Evolutionary conservation across 37 sponge, comb jelly and placozoan species (phyloP).

Genomic region (Halichondria panicea): DNA sequence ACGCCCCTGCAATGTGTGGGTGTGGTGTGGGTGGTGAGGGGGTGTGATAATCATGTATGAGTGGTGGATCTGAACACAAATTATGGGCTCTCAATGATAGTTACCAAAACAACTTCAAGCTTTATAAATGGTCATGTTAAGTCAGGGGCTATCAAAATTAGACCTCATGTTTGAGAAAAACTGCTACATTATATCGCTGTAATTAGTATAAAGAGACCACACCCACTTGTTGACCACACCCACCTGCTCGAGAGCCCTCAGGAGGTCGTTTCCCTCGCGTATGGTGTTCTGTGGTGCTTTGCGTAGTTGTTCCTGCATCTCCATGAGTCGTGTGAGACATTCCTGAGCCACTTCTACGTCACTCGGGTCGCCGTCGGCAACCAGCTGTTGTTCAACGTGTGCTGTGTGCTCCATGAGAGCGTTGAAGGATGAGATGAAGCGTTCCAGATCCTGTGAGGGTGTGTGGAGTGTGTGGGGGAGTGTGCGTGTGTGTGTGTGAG

Average conservation of each 20-base stretch:
- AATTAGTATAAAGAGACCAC: constrained; percentile 10
- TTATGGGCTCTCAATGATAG: too few relatives aligned
- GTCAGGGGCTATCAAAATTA: too few relatives aligned
- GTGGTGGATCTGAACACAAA: not conserved
- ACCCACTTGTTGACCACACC: constrained; percentile 6
- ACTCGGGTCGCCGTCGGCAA: constrained; percentile 21
- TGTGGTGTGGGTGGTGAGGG: not conserved
- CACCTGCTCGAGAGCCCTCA: constrained; percentile 60
- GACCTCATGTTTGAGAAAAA: not conserved
- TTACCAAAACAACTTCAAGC: too few relatives aligned
- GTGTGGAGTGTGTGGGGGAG: not conserved
- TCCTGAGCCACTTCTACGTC: constrained; percentile 53
- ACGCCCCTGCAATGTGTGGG: not conserved
- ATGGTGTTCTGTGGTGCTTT: constrained; percentile 68
- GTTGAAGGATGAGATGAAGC: constrained; percentile 64
- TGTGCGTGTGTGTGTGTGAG: not conserved
- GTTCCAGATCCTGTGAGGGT: constrained; percentile 66
- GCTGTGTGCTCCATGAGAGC: constrained; percentile 72
- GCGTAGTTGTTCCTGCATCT: constrained; percentile 64
- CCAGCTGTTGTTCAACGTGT: constrained; percentile 70
- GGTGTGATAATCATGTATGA: not conserved
- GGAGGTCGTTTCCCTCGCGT: constrained; percentile 65
- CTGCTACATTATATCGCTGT: not conserved
- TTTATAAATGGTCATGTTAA: too few relatives aligned
- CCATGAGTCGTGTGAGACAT: constrained; percentile 43